These are phyloP conservation scores for Amaurobius ferox DNA, from an alignment of 2,888 invertebrate species.

Conservation along the genomic window DNA sequence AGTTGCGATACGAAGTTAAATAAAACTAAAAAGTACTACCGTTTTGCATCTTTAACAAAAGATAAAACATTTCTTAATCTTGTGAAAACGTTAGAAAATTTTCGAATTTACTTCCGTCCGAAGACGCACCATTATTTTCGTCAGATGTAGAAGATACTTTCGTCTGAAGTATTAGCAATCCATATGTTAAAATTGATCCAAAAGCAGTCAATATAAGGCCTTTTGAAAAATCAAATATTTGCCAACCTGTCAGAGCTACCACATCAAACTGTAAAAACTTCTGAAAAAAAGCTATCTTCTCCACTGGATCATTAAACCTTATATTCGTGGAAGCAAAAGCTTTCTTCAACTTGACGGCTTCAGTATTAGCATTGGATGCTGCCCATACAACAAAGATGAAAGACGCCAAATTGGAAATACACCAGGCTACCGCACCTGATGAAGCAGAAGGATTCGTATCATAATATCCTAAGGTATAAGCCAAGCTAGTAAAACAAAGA, in stretches of 20 bases:
- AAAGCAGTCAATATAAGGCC: slow-evolving; percentile 24
- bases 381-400: slow-evolving; percentile 30
- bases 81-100: too few species aligned
- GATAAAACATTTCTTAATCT: too few species aligned
- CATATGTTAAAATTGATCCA: slow-evolving; percentile 45
- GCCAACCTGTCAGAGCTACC: slow-evolving; percentile 36
- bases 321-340: background rate
- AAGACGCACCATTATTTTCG: background rate
- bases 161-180: slow-evolving; percentile 37
- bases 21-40: too few species aligned
- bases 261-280: background rate
- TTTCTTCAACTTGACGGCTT: slow-evolving; percentile 13
- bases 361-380: slow-evolving; percentile 24
- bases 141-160: background rate
- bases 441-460: background rate
- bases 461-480: slow-evolving; percentile 47
- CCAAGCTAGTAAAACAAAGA: slow-evolving; percentile 33
- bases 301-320: too few species aligned
- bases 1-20: too few species aligned
- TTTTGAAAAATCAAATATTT: slow-evolving; percentile 38
- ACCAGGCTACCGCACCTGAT: slow-evolving; percentile 16
- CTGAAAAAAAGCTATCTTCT: too few species aligned
- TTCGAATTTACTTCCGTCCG: too few species aligned
- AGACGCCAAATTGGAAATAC: slow-evolving; percentile 7
- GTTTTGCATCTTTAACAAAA: too few species aligned